Conservation (phyloP, 1,140 invertebrate genomes). For the Phthorimaea operculella region DNA sequence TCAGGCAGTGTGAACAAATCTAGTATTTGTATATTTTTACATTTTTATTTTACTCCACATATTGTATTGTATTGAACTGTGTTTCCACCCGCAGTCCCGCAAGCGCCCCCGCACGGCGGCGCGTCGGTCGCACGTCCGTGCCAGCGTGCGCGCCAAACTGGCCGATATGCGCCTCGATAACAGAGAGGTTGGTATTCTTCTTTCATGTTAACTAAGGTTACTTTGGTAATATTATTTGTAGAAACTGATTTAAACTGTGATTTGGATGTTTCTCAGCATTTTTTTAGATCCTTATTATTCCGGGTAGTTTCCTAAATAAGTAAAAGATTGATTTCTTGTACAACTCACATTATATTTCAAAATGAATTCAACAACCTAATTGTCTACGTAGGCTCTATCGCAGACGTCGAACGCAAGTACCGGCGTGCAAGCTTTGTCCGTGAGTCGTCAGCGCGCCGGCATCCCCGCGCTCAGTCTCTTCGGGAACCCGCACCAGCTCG, state of each 20-base stretch:
- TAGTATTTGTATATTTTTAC: background rate
- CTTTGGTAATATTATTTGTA: too few species aligned
- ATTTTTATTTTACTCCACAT: background rate
- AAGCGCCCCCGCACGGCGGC: slow-evolving; percentile 57
- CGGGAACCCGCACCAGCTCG: slow-evolving; percentile 72
- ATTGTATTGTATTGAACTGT: background rate
- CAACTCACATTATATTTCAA: too few species aligned
- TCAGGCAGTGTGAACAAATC: too few species aligned
- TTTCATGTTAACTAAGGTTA: too few species aligned
- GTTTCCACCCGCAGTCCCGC: slow-evolving; percentile 5
- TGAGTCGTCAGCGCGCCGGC: slow-evolving; percentile 31
- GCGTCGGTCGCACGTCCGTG: slow-evolving; percentile 44
- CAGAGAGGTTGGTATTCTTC: background rate
- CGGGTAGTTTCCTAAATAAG: too few species aligned
- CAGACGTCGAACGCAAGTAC: slow-evolving; percentile 18
- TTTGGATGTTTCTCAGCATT: too few species aligned
- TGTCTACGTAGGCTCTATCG: slow-evolving; percentile 14
- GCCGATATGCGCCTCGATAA: slow-evolving; percentile 22
- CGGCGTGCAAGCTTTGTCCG: background rate
- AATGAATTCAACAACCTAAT: too few species aligned
- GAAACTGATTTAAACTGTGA: too few species aligned
- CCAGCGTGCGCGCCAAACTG: slow-evolving; percentile 45
- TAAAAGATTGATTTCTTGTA: too few species aligned
- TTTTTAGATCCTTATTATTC: too few species aligned
- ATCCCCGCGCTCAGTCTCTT: slow-evolving; percentile 65